Percentiles rank a stretch among this genome's conserved stretches.
phyloP scores from a whole-genome alignment of 2,113 vertebrate species.

The Polyodon spathula region DNA sequence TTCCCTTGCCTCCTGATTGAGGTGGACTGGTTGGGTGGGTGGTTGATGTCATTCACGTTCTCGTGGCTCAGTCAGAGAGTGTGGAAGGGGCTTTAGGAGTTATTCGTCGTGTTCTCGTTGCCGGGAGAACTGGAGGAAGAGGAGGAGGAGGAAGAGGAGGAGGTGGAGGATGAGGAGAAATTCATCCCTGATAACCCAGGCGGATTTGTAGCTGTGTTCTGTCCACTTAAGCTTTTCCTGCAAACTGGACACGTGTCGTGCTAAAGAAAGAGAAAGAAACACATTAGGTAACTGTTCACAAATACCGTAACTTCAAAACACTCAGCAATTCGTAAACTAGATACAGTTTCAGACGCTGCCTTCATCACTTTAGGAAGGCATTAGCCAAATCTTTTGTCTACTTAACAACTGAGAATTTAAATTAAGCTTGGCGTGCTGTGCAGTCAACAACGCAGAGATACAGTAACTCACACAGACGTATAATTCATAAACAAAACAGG shows the following conservation, averaged over 20 bases:
- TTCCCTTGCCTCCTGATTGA: neutral
- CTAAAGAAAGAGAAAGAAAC: slow-evolving; percentile 40
- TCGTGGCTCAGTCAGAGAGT: neutral
- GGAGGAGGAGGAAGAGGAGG: slow-evolving; percentile 65
- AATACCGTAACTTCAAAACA: neutral
- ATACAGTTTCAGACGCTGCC: too few relatives aligned
- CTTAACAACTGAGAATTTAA: too few relatives aligned
- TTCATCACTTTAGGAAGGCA: too few relatives aligned
- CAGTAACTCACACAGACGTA: too few relatives aligned
- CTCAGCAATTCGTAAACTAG: too few relatives aligned
- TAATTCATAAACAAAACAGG: too few relatives aligned
- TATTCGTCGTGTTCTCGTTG: slow-evolving; percentile 77
- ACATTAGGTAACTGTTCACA: neutral
- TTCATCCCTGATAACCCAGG: slow-evolving; percentile 81
- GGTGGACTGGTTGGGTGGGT: neutral
- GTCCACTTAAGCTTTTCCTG: slow-evolving; percentile 91
- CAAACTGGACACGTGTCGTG: slow-evolving; percentile 96
- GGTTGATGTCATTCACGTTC: too few relatives aligned
- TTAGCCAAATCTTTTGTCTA: too few relatives aligned
- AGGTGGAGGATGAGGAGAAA: slow-evolving; percentile 79
- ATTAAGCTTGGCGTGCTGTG: too few relatives aligned
- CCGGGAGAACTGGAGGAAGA: slow-evolving; percentile 77
- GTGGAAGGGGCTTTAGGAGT: slow-evolving; percentile 62
- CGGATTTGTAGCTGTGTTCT: slow-evolving; percentile 94
- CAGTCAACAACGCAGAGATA: too few relatives aligned